Conservation (phyloP, 2,888 invertebrate genomes). For the Caenorhabditis macrosperma region DNA sequence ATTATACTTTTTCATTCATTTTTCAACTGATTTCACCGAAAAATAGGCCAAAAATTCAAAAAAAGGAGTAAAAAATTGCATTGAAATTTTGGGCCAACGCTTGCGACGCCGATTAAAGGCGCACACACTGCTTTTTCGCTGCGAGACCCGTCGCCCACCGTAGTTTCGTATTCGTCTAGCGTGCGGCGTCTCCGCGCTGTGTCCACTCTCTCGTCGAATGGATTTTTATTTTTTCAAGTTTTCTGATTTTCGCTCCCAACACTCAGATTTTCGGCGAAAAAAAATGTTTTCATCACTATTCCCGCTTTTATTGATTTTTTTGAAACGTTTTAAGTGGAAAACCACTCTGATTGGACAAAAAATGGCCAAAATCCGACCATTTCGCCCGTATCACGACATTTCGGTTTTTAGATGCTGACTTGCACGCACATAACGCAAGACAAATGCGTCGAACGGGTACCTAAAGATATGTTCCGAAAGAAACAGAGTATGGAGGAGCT, state of each 20-base stretch:
- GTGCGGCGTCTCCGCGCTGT: slow-evolving; percentile 26
- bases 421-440: slow-evolving; percentile 42
- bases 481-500: slow-evolving; percentile 34
- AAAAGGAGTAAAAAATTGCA: slow-evolving; percentile 20
- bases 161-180: slow-evolving; percentile 19
- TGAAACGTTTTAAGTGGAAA: slow-evolving; percentile 21
- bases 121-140: slow-evolving; percentile 20
- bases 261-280: slow-evolving; percentile 13
- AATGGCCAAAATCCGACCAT: slow-evolving; percentile 22
- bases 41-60: slow-evolving; percentile 12
- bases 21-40: not conserved
- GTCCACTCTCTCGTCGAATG: slow-evolving; percentile 37
- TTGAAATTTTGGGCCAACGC: slow-evolving; percentile 51
- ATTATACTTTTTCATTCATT: not conserved
- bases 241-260: slow-evolving; percentile 28
- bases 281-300: not conserved
- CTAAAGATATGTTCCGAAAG: slow-evolving; percentile 44
- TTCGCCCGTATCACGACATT: not conserved
- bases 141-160: slow-evolving; percentile 51
- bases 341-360: slow-evolving; percentile 1
- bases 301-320: slow-evolving; percentile 16
- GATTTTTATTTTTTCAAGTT: slow-evolving; percentile 48
- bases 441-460: slow-evolving; percentile 38
- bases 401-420: slow-evolving; percentile 25
- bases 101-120: slow-evolving; percentile 42